Evolutionary conservation across 2,113 vertebrate species (phyloP).

Genomic region (Blennius ocellaris): DNA sequence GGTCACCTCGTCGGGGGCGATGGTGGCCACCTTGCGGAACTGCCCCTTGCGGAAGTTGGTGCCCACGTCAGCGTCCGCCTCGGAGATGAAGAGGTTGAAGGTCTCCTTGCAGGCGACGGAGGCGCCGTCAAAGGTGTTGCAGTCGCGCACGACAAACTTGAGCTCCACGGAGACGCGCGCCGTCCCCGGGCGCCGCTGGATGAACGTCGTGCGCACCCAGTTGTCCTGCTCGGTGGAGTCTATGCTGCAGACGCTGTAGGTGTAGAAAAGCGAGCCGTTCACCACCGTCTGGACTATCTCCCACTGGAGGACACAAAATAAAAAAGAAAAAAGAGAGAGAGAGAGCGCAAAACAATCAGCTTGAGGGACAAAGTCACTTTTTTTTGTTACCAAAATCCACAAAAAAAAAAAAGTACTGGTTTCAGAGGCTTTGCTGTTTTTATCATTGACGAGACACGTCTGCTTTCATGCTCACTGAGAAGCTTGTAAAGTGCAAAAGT

Average conservation of each 20-base stretch:
- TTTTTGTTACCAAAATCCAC: background rate
- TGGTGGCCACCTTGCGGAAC: slow-evolving; percentile 95
- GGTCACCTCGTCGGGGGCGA: slow-evolving; percentile 94
- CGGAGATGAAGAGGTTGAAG: slow-evolving; percentile 93
- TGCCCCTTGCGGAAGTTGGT: slow-evolving; percentile 95
- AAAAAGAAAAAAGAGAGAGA: slow-evolving; percentile 10
- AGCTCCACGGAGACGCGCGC: slow-evolving; percentile 93
- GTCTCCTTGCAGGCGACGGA: slow-evolving; percentile 95
- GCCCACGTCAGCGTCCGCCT: slow-evolving; percentile 93
- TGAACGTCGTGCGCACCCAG: slow-evolving; percentile 97
- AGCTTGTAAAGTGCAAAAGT: slow-evolving; percentile 58
- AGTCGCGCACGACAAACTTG: slow-evolving; percentile 92
- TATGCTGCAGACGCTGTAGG: slow-evolving; percentile 94
- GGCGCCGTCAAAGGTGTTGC: slow-evolving; percentile 90
- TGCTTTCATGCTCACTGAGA: slow-evolving; percentile 57
- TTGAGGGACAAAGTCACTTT: slow-evolving; percentile 36
- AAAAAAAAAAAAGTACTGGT: slow-evolving; percentile 44
- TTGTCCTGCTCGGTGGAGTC: slow-evolving; percentile 93
- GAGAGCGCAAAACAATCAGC: slow-evolving; percentile 37
- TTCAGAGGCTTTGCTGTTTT: slow-evolving; percentile 49
- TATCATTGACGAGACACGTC: slow-evolving; percentile 62
- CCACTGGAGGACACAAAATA: slow-evolving; percentile 85
- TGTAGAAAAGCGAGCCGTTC: slow-evolving; percentile 90
- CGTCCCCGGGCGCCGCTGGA: slow-evolving; percentile 88
- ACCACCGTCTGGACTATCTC: slow-evolving; percentile 93